Evolutionary conservation across 2,888 invertebrate genomes (phyloP), one percentile per base, ranked within the genome.

Genomic region (Pyralis farinalis): DNA sequence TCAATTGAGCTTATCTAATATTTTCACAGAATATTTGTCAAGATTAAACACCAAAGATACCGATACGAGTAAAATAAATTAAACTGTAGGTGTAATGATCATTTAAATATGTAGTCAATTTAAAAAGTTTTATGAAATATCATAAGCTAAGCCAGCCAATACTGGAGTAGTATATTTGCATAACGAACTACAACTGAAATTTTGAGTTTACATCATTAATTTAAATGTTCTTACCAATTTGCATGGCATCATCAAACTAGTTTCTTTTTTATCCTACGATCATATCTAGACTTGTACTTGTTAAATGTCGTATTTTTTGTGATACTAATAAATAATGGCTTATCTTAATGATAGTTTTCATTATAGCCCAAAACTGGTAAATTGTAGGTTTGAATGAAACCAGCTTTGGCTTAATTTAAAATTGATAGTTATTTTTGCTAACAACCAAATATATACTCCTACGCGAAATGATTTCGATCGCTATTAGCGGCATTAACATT

Each of bases 331-430:
- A 41, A 47, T 47, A 42, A 46, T 42, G 33, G 38, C 30, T 49
- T 47, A 47, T 48, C 49, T 51, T 44, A 44, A 53, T 46, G 46
- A 46, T 47, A 46, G 43, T 42, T 49, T 46, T 41, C 31, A 43
- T 44, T 43, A 43, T 31, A 31, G 30, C 5, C 20, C 20, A 37
- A 43, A 47, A 44, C 43, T 33, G 33, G 44, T 30, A 38, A 37
- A 46, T 44, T 43, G 39, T 22, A 31, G 31, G 21, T 40, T 31
- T 34, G 33, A 16, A 47, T 34, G 33, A 16, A 47, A 34, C 16
- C 28, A 21, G 36, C 41, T 39, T 40, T 34, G 39, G 11, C 16
- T 30, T 25, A 39, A 39, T 35, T n/a, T 27, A 42, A 27, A 25
- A 39, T 35, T 37, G 10, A 20, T 20, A 37, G 29, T 20, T 37